Base-by-base conservation (phyloP, 2,888 invertebrate genomes). In the Nomada fucata region DNA sequence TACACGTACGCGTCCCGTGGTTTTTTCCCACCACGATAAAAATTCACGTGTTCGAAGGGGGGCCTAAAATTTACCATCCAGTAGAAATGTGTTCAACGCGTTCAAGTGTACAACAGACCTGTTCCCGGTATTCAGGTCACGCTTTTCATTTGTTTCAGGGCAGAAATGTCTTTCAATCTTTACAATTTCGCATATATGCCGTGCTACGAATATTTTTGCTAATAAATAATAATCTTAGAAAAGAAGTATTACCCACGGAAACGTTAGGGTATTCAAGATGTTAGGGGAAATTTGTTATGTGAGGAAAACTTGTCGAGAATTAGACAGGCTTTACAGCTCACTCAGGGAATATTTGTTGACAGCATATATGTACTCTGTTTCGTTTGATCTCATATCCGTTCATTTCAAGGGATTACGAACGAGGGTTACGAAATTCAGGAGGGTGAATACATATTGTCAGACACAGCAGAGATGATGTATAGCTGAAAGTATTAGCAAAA, bases 401-500 rank as follows among this genome's bases (percentile, higher is more conserved):
- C 67, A 64, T 53, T 79, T 67, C 44, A 50, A 47, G 60, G 75
- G 63, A 53, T 55, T 63, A 20, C 42, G 26, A 36, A 76, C 42
- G 73, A 76, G 76, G 82, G 65, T 70, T 55, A 60, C 23, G 59
- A 64, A 65, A 64, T 70, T 23, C 70, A 42, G 26, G 47, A 74
- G 81, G 78, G 69, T 59, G 61, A 36, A 44, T 36, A 36, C 42
- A 52, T 36, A 52, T 59, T 52, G 64, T 81, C 80, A 75, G 67
- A 55, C 71, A 47, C 64, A 59, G 52, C 60, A 69, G 73, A 53
- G 65, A 83, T 85, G 81, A 83, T 67, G 59, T 47, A 79, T 83
- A 75, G 79, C 61, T 55, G 36, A 75, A 60, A 81, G 79, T 72
- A 76, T 86, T 85, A 85, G 81, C 81, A 68, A 75, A 79, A 74